These are phyloP conservation scores for Nephrotoma appendiculata DNA, from an alignment of 2,888 invertebrate genomes.

Conservation along the genomic window DNA sequence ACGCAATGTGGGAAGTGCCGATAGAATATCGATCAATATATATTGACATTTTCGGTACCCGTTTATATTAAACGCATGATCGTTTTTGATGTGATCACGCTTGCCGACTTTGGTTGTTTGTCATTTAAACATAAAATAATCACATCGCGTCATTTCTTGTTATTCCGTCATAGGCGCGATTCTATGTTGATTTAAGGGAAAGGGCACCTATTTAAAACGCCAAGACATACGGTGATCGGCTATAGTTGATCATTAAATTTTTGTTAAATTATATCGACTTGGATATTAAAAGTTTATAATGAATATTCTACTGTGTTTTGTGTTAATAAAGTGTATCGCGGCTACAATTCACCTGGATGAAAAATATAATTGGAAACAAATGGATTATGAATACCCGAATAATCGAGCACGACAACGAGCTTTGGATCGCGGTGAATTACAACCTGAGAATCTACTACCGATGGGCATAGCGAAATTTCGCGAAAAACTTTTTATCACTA, in stretches of 20 bases:
- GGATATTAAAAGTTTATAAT: no score
- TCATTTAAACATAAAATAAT: no score
- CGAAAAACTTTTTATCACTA: conserved; percentile 67
- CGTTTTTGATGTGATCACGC: neutral
- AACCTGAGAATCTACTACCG: conserved; percentile 65
- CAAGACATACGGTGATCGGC: neutral
- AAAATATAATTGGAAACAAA: conserved; percentile 55
- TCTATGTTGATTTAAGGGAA: neutral
- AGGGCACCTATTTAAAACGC: neutral
- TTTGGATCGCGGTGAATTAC: conserved; percentile 45
- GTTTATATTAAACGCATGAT: no score
- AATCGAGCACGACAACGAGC: conserved; percentile 45
- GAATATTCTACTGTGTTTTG: neutral
- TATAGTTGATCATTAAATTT: neutral
- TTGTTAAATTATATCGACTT: neutral
- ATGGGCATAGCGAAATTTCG: conserved; percentile 71
- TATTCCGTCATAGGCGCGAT: neutral
- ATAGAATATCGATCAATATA: no score
- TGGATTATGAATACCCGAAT: conserved; percentile 64
- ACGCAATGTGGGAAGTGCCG: no score
- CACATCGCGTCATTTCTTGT: neutral
- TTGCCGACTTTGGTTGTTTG: neutral
- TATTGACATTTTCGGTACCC: no score
- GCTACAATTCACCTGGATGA: conserved; percentile 44
- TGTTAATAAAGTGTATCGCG: neutral